Conservation (phyloP, 2,888 invertebrate genomes). For the Agrypnus murinus region DNA sequence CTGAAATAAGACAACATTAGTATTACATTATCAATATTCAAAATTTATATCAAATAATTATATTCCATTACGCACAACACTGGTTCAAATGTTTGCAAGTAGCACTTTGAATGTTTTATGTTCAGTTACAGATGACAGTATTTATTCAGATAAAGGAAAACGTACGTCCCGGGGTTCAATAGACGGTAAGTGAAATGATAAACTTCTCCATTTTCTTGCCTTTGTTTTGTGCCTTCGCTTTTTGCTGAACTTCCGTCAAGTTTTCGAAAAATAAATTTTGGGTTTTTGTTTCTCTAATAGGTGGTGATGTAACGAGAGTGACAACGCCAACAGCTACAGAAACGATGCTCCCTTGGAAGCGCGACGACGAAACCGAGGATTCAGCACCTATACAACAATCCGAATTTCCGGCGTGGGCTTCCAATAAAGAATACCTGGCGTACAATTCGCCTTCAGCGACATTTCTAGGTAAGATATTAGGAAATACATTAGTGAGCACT, state of each 20-base stretch:
- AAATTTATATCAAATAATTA: too few species aligned
- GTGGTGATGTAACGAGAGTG: conserved; percentile 82
- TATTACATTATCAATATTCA: too few species aligned
- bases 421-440: conserved; percentile 94
- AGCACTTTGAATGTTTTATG: conserved; percentile 49
- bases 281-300: conserved; percentile 54
- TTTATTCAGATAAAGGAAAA: conserved; percentile 70
- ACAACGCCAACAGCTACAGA: conserved; percentile 93
- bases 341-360: conserved; percentile 94
- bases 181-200: conserved; percentile 69
- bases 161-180: conserved; percentile 71
- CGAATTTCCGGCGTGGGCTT: conserved; percentile 96
- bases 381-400: conserved; percentile 79
- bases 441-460: conserved; percentile 94
- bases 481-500: background rate
- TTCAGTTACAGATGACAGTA: conserved; percentile 72
- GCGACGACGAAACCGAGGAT: conserved; percentile 83
- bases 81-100: conserved; percentile 30
- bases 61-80: background rate
- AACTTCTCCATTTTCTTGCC: background rate
- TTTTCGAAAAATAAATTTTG: background rate
- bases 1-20: too few species aligned
- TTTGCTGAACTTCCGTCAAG: background rate
- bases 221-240: background rate
- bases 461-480: conserved; percentile 82